A percentile compares a stretch with the other conserved stretches of the same genome.
Evolutionary conservation across 2,888 invertebrate species (phyloP).

Genomic region (Catocala sponsa): DNA sequence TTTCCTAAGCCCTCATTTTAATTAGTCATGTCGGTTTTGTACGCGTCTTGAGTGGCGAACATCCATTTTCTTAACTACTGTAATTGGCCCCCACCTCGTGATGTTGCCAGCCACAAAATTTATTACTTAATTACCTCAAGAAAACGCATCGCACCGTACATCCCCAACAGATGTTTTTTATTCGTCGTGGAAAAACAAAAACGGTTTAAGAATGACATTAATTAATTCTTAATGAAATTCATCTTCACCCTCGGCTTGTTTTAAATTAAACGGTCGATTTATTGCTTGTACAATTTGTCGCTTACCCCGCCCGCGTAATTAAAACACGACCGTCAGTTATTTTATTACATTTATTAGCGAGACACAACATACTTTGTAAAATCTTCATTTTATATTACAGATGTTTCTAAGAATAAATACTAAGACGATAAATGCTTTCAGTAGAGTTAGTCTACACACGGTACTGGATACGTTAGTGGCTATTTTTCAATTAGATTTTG

Average conservation of each 20-base stretch:
- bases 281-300: constrained; percentile 87
- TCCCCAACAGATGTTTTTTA: constrained; percentile 86
- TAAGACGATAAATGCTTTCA: constrained; percentile 43
- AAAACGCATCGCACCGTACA: constrained; percentile 79
- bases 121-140: constrained; percentile 89
- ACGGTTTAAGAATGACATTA: constrained; percentile 88
- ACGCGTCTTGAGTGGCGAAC: constrained; percentile 69
- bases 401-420: constrained; percentile 61
- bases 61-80: constrained; percentile 85
- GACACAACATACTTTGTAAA: constrained; percentile 68
- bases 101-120: constrained; percentile 86
- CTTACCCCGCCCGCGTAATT: constrained; percentile 72
- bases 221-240: constrained; percentile 89
- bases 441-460: constrained; percentile 26
- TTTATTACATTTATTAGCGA: constrained; percentile 81
- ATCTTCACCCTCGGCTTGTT: constrained; percentile 86
- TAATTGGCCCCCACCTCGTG: constrained; percentile 85
- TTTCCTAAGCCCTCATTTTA: constrained; percentile 85
- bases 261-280: constrained; percentile 86
- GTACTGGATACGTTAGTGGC: constrained; percentile 45
- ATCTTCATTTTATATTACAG: constrained; percentile 52
- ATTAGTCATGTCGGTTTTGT: constrained; percentile 80
- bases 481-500: constrained; percentile 52
- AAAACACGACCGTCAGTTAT: constrained; percentile 75
- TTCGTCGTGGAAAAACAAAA: constrained; percentile 84